Percentiles rank a stretch among this genome's conserved stretches.
These are phyloP conservation scores for Cactoblastis cactorum DNA, from an alignment of 2,888 invertebrate genomes.

Conservation along the genomic window DNA sequence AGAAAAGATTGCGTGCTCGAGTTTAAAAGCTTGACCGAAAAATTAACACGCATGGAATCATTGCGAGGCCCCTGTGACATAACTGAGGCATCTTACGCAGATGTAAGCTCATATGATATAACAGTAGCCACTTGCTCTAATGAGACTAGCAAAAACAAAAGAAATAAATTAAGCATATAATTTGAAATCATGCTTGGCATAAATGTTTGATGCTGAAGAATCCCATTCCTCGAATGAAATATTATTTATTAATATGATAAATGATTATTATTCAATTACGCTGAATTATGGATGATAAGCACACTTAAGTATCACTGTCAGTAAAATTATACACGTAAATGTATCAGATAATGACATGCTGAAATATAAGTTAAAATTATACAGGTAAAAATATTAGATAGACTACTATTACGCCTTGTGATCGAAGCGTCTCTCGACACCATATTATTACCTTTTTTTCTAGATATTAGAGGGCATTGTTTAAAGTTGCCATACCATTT, in stretches of 20 bases:
- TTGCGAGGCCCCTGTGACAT: conserved; percentile 12
- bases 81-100: conserved; percentile 7
- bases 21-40: conserved; percentile 19
- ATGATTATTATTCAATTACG: too few species aligned
- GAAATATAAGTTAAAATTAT: background rate
- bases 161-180: background rate
- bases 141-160: background rate
- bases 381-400: too few species aligned
- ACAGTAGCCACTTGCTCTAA: background rate
- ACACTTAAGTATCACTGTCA: too few species aligned
- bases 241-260: too few species aligned
- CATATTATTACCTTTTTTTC: conserved; percentile 2
- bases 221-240: too few species aligned
- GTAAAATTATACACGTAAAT: too few species aligned
- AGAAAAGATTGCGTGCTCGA: conserved; percentile 7
- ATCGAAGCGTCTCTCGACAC: background rate
- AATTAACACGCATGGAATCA: conserved; percentile 10
- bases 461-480: conserved; percentile 6
- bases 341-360: background rate
- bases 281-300: too few species aligned
- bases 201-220: too few species aligned
- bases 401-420: background rate
- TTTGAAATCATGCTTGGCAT: conserved; percentile 1
- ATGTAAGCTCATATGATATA: conserved; percentile 9
- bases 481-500: conserved; percentile 6